These are phyloP conservation scores for Oreochromis grahami DNA, from an alignment of 2,797 vertebrate species.

Conservation along the genomic window DNA sequence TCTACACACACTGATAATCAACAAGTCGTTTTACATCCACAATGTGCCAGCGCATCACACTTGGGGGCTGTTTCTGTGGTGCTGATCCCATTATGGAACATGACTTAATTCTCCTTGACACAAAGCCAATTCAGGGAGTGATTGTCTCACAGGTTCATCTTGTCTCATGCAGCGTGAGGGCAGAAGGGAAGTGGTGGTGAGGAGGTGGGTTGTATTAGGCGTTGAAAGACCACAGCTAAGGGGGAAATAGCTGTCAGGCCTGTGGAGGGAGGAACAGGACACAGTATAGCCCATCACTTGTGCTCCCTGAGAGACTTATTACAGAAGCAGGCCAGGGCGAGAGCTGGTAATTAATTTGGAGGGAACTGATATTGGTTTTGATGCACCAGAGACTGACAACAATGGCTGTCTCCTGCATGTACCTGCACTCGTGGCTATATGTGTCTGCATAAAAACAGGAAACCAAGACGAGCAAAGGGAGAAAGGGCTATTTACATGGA, in stretches of 20 bases:
- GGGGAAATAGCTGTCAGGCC: constrained; percentile 48
- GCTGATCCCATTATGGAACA: constrained; percentile 33
- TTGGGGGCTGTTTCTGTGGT: background rate
- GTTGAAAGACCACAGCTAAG: constrained; percentile 31
- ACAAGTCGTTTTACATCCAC: constrained; percentile 45
- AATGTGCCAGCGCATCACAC: constrained; percentile 2
- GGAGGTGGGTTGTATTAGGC: constrained; percentile 1
- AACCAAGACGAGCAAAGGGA: background rate
- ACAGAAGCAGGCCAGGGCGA: constrained; percentile 68
- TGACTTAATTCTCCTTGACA: constrained; percentile 64
- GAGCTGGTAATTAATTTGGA: constrained; percentile 75
- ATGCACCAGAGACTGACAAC: constrained; percentile 65
- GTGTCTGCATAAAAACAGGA: background rate
- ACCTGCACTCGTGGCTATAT: background rate
- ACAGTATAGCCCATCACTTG: constrained; percentile 49
- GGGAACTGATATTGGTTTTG: constrained; percentile 75
- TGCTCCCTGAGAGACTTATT: constrained; percentile 79
- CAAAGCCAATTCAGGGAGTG: constrained; percentile 59
- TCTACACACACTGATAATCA: constrained; percentile 20
- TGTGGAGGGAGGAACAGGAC: constrained; percentile 29
- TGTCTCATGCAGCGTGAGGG: constrained; percentile 2
- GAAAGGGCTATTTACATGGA: constrained; percentile 30
- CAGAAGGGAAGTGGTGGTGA: background rate
- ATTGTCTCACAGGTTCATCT: constrained; percentile 65
- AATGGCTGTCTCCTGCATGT: constrained; percentile 8